Evolutionary conservation across 2,113 vertebrate species (phyloP).

Genomic region (Brachirus orientalis): DNA sequence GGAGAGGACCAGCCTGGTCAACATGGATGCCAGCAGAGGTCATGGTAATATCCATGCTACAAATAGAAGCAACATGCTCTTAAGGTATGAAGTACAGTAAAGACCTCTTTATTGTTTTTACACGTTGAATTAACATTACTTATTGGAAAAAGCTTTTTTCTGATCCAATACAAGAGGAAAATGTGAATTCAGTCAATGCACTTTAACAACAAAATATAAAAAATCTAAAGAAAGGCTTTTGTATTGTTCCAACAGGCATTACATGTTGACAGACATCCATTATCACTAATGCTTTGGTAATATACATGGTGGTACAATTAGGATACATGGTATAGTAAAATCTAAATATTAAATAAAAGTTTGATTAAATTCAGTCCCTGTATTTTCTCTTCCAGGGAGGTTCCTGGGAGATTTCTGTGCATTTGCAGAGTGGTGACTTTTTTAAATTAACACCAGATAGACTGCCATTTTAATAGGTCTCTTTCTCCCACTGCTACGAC

Average conservation of each 20-base stretch:
- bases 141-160: conserved; percentile 11
- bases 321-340: conserved; percentile 9
- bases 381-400: conserved; percentile 12
- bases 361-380: conserved; percentile 35
- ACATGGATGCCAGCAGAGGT: conserved; percentile 24
- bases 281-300: conserved; percentile 65
- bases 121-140: conserved; percentile 19
- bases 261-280: conserved; percentile 57
- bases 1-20: no score
- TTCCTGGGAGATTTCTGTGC: conserved; percentile 31
- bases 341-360: conserved; percentile 28
- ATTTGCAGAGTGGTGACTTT: conserved; percentile 25
- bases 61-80: conserved; percentile 48
- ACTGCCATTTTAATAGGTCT: conserved; percentile 9
- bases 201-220: conserved; percentile 22
- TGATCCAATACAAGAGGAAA: no score
- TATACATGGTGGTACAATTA: conserved; percentile 29
- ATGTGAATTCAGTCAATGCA: conserved; percentile 36
- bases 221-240: conserved; percentile 53
- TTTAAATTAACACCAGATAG: conserved; percentile 10
- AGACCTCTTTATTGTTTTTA: conserved; percentile 17
- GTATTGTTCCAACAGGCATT: conserved; percentile 67
- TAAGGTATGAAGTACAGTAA: conserved; percentile 20
- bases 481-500: conserved; percentile 22
- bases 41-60: conserved; percentile 39